Evolutionary conservation across 2,888 invertebrate species (phyloP).

Genomic region (Pterostichus madidus): DNA sequence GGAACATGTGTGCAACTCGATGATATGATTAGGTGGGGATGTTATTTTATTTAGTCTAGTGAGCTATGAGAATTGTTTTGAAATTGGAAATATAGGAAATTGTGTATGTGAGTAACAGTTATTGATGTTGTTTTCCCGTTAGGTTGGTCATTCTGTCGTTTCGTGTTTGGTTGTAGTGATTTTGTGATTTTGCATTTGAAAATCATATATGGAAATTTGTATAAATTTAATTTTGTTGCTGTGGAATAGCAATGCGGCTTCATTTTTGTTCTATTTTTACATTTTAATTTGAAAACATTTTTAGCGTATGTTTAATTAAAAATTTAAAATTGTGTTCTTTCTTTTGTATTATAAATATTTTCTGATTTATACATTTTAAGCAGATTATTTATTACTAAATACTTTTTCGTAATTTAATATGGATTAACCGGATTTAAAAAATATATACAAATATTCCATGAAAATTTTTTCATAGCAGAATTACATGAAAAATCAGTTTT

Average conservation of each 20-base stretch:
- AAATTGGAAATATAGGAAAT: slow-evolving; percentile 30
- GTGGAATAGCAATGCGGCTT: neutral
- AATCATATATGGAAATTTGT: slow-evolving; percentile 19
- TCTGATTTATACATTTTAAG: no score
- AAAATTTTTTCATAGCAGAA: no score
- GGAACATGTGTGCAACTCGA: slow-evolving; percentile 35
- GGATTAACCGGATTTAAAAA: no score
- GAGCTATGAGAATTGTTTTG: slow-evolving; percentile 40
- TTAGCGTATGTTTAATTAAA: no score
- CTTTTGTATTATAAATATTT: no score
- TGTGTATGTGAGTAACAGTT: neutral
- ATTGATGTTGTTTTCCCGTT: neutral
- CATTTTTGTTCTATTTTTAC: no score
- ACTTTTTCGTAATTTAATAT: no score
- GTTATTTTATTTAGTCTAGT: slow-evolving; percentile 39
- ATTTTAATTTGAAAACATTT: no score
- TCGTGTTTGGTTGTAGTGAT: neutral
- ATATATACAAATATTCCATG: no score
- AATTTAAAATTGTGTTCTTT: no score
- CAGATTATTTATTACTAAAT: no score
- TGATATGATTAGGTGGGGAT: slow-evolving; percentile 30
- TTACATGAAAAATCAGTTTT: no score
- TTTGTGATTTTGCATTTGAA: slow-evolving; percentile 2
- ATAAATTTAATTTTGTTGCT: slow-evolving; percentile 16
- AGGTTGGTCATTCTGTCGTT: neutral